phyloP scores from a whole-genome alignment of 2,888 invertebrate genomes.

The Agriopis leucophaearia region DNA sequence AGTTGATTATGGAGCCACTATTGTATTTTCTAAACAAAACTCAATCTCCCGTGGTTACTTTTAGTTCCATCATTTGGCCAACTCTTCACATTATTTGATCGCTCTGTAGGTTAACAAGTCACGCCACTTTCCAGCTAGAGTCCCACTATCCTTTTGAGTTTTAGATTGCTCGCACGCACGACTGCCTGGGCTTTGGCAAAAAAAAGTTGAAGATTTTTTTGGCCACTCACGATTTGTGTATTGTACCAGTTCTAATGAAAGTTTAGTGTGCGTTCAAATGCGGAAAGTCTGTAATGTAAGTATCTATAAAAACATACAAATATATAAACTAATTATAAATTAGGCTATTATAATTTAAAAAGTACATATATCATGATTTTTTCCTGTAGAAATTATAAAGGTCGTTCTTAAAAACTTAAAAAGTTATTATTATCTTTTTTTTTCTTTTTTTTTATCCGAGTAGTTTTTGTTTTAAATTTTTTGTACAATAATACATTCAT shows the following conservation, averaged over 20 bases:
- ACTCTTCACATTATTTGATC: neutral
- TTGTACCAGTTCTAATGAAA: neutral
- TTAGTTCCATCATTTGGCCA: neutral
- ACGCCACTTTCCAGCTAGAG: neutral
- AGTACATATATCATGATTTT: no score
- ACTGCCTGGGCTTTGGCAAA: neutral
- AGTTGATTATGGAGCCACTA: neutral
- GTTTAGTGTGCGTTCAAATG: neutral
- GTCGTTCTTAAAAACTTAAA: no score
- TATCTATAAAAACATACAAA: neutral
- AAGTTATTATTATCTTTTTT: no score
- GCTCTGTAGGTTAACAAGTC: neutral
- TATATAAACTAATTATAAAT: no score
- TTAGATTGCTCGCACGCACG: constrained; percentile 10
- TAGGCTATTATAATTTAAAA: no score
- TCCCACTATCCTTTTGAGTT: constrained; percentile 6
- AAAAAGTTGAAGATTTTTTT: neutral
- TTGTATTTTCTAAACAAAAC: neutral
- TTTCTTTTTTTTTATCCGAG: no score
- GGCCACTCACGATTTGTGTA: neutral
- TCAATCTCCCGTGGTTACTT: neutral
- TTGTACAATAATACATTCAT: no score
- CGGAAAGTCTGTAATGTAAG: neutral
- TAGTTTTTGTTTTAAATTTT: no score
- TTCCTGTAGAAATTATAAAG: no score